Evolutionary conservation across 1,140 invertebrate genomes (phyloP).

Genomic region (Asobara japonica): DNA sequence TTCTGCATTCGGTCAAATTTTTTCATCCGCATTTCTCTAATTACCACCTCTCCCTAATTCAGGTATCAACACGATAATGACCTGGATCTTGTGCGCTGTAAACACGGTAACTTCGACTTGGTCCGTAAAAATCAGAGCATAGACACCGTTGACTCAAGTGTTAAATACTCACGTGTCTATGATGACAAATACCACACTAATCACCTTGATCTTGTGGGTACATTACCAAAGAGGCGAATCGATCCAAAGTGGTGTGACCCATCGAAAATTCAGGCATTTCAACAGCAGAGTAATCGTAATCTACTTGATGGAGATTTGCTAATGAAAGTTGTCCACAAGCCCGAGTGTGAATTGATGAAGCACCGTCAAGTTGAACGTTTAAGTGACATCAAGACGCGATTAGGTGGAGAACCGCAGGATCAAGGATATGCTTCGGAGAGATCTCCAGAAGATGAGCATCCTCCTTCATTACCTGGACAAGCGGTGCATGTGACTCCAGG

Average conservation of each 20-base stretch:
- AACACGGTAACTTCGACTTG: slow-evolving; percentile 51
- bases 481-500: slow-evolving; percentile 51
- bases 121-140: slow-evolving; percentile 49
- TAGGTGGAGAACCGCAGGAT: slow-evolving; percentile 71
- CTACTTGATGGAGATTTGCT: slow-evolving; percentile 45
- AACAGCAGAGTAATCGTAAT: slow-evolving; percentile 52
- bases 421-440: slow-evolving; percentile 81
- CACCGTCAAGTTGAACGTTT: slow-evolving; percentile 44
- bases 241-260: slow-evolving; percentile 31
- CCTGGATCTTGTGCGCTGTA: slow-evolving; percentile 51
- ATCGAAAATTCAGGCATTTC: slow-evolving; percentile 41
- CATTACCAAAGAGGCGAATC: slow-evolving; percentile 51
- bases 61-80: slow-evolving; percentile 52
- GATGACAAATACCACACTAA: slow-evolving; percentile 13
- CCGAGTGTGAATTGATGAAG: slow-evolving; percentile 55
- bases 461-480: slow-evolving; percentile 70
- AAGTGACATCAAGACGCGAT: slow-evolving; percentile 54
- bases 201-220: slow-evolving; percentile 44
- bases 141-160: slow-evolving; percentile 36
- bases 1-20: too few relatives aligned
- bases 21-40: too few relatives aligned
- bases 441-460: slow-evolving; percentile 80
- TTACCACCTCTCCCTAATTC: background rate
- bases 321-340: slow-evolving; percentile 55
- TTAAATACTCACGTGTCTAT: slow-evolving; percentile 6